Conservation (phyloP, 2,888 invertebrate species). For the Microctonus aethiopoides region DNA sequence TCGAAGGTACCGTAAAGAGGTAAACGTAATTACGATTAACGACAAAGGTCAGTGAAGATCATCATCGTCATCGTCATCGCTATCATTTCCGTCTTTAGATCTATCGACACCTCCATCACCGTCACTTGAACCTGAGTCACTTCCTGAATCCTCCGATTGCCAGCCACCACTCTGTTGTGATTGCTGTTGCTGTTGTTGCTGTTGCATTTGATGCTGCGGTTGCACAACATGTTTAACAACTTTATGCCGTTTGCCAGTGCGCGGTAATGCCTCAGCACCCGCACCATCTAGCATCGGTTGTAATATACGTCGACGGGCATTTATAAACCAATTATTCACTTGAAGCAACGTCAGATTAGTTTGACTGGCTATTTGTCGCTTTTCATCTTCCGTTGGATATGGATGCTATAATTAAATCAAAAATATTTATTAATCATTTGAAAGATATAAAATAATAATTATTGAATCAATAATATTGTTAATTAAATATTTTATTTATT, state of each 20-base stretch:
- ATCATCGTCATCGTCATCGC: constrained; percentile 60
- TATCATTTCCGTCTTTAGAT: constrained; percentile 63
- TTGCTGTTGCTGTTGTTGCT: constrained; percentile 40
- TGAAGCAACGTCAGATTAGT: constrained; percentile 89
- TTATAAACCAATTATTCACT: constrained; percentile 95
- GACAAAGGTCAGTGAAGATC: constrained; percentile 66
- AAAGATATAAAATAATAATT: too few species aligned
- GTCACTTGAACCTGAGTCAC: constrained; percentile 64
- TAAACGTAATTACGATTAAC: constrained; percentile 51
- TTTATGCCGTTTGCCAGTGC: constrained; percentile 65
- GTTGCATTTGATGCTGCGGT: constrained; percentile 54
- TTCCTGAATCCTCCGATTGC: constrained; percentile 64
- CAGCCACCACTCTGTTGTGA: constrained; percentile 52
- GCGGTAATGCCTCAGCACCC: constrained; percentile 65
- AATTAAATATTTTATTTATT: not conserved
- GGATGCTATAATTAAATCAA: constrained; percentile 78
- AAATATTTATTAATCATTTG: constrained; percentile 6
- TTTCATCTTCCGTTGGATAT: constrained; percentile 95
- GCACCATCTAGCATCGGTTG: constrained; percentile 91
- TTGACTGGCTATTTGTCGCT: constrained; percentile 87
- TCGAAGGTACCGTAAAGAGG: constrained; percentile 63
- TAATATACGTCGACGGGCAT: constrained; percentile 88
- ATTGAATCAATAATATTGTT: too few species aligned
- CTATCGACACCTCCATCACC: constrained; percentile 59
- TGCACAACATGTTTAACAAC: constrained; percentile 67